A percentile compares a stretch with the other conserved stretches of the same genome.
These are phyloP conservation scores for Erythrocercus mccallii DNA, from an alignment of 2,113 vertebrate genomes.

Conservation along the genomic window DNA sequence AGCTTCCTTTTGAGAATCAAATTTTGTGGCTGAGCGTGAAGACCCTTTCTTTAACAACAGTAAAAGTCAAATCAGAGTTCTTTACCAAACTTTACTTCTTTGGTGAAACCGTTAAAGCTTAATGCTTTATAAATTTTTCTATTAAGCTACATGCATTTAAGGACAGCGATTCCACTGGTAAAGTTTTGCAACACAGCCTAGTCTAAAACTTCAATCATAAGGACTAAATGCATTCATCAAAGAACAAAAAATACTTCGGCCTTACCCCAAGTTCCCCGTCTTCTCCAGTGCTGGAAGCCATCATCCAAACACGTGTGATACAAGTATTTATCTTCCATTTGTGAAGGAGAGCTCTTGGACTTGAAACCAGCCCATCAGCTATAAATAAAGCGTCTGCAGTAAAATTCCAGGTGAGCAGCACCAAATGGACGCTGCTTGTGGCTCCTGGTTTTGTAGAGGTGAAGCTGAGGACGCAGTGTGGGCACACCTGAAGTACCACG, in stretches of 20 bases:
- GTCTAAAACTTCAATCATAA: background rate
- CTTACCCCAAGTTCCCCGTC: background rate
- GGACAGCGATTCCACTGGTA: background rate
- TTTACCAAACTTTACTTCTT: background rate
- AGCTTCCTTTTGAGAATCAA: background rate
- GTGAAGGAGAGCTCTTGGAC: too few species aligned
- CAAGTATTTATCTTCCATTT: rapidly evolving
- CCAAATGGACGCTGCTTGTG: rapidly evolving
- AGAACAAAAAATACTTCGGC: background rate
- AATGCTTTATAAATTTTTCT: background rate
- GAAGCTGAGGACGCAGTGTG: rapidly evolving
- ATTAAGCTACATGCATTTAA: rapidly evolving
- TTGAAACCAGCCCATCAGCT: background rate
- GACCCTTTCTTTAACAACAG: background rate
- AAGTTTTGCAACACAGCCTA: rapidly evolving
- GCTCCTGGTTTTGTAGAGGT: rapidly evolving
- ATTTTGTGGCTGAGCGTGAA: background rate
- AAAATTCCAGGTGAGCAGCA: too few species aligned
- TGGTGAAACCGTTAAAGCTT: background rate
- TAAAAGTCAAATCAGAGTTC: background rate
- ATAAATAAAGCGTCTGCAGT: rapidly evolving
- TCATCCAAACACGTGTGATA: rapidly evolving
- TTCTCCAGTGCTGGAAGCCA: background rate
- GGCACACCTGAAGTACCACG: background rate
- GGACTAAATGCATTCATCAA: background rate